Evolutionary conservation across 2,113 vertebrate genomes (phyloP).

Genomic region (Urocynchramus pylzowi): DNA sequence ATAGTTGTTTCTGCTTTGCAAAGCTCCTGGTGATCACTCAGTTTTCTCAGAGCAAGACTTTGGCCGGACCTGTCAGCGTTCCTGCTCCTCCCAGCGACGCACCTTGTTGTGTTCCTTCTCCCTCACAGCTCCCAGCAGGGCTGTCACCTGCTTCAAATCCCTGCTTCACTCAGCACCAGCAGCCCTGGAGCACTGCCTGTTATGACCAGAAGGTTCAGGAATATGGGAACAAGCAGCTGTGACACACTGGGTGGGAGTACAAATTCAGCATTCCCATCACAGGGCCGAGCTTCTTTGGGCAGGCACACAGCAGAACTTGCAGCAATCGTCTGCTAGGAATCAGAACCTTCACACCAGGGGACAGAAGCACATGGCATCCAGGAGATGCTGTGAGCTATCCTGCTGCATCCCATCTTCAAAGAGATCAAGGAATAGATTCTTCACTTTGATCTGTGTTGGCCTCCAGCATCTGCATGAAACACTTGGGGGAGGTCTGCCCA

Average conservation of each 20-base stretch:
- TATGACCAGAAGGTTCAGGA: background rate
- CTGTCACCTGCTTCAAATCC: background rate
- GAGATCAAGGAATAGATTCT: background rate
- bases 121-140: background rate
- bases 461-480: background rate
- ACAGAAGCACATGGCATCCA: background rate
- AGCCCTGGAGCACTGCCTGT: background rate
- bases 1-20: background rate
- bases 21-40: background rate
- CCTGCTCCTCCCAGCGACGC: background rate
- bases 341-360: background rate
- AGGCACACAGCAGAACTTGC: background rate
- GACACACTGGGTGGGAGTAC: background rate
- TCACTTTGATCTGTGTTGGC: background rate
- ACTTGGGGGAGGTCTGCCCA: background rate
- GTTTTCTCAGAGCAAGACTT: background rate
- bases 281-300: background rate
- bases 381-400: background rate
- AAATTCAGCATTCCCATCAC: background rate
- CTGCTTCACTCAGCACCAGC: background rate
- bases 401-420: background rate
- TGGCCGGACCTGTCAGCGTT: accelerated
- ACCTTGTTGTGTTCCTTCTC: accelerated
- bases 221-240: background rate
- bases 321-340: background rate